These are phyloP conservation scores for Balearica regulorum DNA, from an alignment of 2,797 vertebrate genomes.

Conservation along the genomic window DNA sequence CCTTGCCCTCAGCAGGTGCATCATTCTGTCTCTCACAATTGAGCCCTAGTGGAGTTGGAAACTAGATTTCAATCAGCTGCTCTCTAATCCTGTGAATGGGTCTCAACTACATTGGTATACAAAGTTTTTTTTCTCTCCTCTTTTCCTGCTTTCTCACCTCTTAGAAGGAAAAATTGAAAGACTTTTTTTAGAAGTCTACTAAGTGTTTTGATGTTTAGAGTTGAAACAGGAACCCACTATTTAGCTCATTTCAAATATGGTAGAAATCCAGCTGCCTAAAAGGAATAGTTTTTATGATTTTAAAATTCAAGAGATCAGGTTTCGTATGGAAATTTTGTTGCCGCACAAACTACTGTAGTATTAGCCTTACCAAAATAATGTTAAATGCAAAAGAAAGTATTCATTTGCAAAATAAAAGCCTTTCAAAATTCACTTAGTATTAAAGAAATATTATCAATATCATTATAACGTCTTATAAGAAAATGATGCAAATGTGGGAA, in stretches of 20 bases:
- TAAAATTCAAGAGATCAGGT: not conserved
- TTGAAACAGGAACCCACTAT: not conserved
- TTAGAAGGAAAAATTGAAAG: not conserved
- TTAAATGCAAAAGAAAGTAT: not conserved
- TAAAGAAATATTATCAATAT: not conserved
- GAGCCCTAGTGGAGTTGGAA: not conserved
- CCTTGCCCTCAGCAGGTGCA: not conserved
- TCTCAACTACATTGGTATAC: not conserved
- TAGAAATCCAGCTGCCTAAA: not conserved
- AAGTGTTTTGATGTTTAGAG: not conserved
- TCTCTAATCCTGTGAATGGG: not conserved
- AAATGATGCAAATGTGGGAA: not conserved
- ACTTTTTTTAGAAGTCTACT: not conserved
- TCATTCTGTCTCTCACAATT: slow-evolving; percentile 17
- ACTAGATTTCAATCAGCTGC: slow-evolving; percentile 9
- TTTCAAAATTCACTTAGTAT: not conserved
- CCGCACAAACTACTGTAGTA: not conserved
- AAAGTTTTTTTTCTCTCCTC: not conserved
- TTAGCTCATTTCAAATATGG: not conserved
- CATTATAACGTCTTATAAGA: not conserved
- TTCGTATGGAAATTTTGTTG: not conserved
- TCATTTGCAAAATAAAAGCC: not conserved
- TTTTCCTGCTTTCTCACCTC: slow-evolving; percentile 5
- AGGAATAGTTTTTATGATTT: not conserved
- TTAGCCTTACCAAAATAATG: not conserved